Base-by-base conservation (phyloP, 1,140 invertebrate species). In the Dendroctonus ponderosae region DNA sequence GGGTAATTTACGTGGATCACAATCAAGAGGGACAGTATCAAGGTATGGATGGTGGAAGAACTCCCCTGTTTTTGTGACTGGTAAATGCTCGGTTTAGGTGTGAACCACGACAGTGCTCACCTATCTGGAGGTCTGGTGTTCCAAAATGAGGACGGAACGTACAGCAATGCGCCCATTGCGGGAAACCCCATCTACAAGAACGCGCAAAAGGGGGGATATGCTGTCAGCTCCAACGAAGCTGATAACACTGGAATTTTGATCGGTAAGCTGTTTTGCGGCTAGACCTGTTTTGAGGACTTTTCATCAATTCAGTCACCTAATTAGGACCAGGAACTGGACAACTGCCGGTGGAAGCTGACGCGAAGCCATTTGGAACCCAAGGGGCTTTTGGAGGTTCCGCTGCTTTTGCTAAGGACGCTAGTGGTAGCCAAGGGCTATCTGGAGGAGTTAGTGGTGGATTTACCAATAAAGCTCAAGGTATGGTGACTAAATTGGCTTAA, bases 321-420 rank as follows among this genome's bases (percentile, higher is more conserved):
- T 11, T 46, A 61, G 65, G 65, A 37, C 66, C 66, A 40, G 66
- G 66, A 7, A 67, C 66, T 15, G 66, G 66, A 37, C 51, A 62
- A 49, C 43, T 67, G 37, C 51, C 66, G n/a, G 48, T 67, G 7
- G 51, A 67, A 62, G 12, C 9, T 9, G 49, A 52, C 48, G n/a
- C 6, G 3, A 67, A 61, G 43, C 56, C 59, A 9, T 65, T 65
- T 26, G 60, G 56, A 42, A 57, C 38, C 12, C 53, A 62, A 42
- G 66, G 66, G 9, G 50, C 59, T 41, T 61, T 54, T 54, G 66
- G 59, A 9, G 60, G 66, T 14, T 67, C 66, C 11, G 44, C 12
- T 3, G 60, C 49, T 15, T 48, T 51, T 5, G 5, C 39, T n/a
- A 66, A 60, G 37, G 53, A 44, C 2, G 39, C 53, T 9, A 39